phyloP scores from a whole-genome alignment of 2,797 vertebrate genomes.

The Hyperoplus immaculatus region DNA sequence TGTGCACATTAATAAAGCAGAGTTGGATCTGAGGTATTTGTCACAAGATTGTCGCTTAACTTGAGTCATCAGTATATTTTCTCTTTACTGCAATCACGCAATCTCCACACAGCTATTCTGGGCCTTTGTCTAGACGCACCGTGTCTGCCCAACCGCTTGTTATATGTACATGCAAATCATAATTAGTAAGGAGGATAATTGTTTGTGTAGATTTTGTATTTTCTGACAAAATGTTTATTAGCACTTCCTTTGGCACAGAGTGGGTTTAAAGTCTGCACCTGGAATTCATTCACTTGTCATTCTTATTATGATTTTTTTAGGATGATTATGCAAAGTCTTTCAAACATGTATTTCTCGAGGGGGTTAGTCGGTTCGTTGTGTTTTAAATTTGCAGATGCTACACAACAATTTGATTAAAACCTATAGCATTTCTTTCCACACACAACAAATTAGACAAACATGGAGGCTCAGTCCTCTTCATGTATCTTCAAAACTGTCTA shows the following conservation, averaged over 20 bases:
- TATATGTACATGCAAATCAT: conserved; percentile 12
- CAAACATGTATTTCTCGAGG: background rate
- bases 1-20: background rate
- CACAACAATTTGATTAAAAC: background rate
- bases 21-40: background rate
- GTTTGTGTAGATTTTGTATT: conserved; percentile 16
- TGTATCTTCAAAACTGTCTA: too few species aligned
- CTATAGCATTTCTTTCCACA: background rate
- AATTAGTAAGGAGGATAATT: conserved; percentile 28
- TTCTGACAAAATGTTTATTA: conserved; percentile 7
- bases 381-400: background rate
- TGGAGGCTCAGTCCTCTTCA: too few species aligned
- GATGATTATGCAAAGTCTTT: background rate
- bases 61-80: background rate
- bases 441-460: too few species aligned
- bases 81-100: background rate
- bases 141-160: background rate
- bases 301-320: background rate
- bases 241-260: conserved; percentile 4
- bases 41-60: background rate
- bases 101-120: background rate
- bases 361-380: background rate
- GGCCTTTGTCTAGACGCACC: background rate
- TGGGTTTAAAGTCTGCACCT: background rate
- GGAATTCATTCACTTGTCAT: background rate